phyloP scores from a whole-genome alignment of 2,113 vertebrate species.

The Pangasianodon hypophthalmus region DNA sequence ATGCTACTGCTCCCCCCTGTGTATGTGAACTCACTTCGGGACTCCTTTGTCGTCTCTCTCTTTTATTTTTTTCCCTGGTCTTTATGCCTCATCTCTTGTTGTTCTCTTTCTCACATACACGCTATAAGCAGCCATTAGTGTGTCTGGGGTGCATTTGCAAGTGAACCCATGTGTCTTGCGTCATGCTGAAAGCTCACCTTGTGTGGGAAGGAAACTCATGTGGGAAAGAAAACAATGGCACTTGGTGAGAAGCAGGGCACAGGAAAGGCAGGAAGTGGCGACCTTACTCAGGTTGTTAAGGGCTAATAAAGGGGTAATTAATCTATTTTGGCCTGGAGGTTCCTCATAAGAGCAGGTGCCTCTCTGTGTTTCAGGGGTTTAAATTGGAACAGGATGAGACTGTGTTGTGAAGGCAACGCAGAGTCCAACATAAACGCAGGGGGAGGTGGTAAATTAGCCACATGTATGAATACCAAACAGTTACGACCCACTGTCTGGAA shows the following conservation, averaged over 20 bases:
- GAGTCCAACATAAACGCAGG: constrained; percentile 45
- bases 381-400: constrained; percentile 32
- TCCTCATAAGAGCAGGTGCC: constrained; percentile 42
- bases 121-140: constrained; percentile 21
- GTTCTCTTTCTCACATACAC: not conserved
- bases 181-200: constrained; percentile 12
- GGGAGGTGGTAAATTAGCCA: constrained; percentile 50
- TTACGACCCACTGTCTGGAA: constrained; percentile 49
- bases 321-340: constrained; percentile 40
- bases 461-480: constrained; percentile 49
- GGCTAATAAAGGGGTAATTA: constrained; percentile 46
- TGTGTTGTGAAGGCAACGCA: constrained; percentile 35
- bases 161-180: not conserved
- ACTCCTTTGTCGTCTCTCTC: not conserved
- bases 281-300: constrained; percentile 46
- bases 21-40: not conserved
- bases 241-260: constrained; percentile 22
- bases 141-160: constrained; percentile 8
- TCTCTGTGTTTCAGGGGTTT: constrained; percentile 10
- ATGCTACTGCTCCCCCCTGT: not conserved
- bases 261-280: constrained; percentile 50
- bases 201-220: constrained; percentile 40
- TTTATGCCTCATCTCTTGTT: not conserved
- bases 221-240: constrained; percentile 43
- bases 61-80: not conserved